phyloP scores from a whole-genome alignment of 1,140 invertebrate genomes.

The Brachionus calyciflorus region DNA sequence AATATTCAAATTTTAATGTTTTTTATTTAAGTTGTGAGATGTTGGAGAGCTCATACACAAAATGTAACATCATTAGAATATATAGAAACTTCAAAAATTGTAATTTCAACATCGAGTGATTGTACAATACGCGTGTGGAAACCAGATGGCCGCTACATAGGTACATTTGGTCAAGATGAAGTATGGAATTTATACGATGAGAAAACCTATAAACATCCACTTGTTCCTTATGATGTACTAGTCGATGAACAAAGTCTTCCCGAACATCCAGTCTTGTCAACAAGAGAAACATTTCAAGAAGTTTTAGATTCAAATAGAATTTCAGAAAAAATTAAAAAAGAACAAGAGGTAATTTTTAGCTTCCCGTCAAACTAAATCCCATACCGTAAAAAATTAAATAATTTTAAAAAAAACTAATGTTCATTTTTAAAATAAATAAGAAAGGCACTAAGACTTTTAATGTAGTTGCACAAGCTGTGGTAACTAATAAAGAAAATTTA shows the following conservation, averaged over 20 bases:
- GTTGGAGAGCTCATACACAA: conserved; percentile 59
- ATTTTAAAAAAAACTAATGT: too few species aligned
- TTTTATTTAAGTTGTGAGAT: conserved; percentile 53
- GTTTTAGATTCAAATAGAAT: conserved; percentile 51
- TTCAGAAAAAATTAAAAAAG: background rate
- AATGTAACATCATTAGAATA: conserved; percentile 54
- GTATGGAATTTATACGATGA: conserved; percentile 58
- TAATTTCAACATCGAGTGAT: conserved; percentile 58
- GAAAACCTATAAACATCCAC: conserved; percentile 57
- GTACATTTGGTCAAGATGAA: conserved; percentile 59
- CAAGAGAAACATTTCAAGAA: conserved; percentile 52
- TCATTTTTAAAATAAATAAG: too few species aligned
- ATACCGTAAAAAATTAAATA: too few species aligned
- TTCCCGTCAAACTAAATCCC: conserved; percentile 5
- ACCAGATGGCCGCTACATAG: conserved; percentile 58
- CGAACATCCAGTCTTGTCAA: conserved; percentile 53
- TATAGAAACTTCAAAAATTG: conserved; percentile 54
- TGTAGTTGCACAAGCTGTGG: conserved; percentile 30
- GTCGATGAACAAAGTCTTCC: conserved; percentile 59
- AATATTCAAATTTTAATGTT: too few species aligned
- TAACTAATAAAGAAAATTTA: background rate
- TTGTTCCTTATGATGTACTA: conserved; percentile 61
- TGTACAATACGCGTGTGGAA: conserved; percentile 60
- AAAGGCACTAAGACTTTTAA: conserved; percentile 24
- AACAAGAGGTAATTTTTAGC: conserved; percentile 15